Evolutionary conservation across 2,888 invertebrate species (phyloP).

Genomic region (Saturnia pavonia): DNA sequence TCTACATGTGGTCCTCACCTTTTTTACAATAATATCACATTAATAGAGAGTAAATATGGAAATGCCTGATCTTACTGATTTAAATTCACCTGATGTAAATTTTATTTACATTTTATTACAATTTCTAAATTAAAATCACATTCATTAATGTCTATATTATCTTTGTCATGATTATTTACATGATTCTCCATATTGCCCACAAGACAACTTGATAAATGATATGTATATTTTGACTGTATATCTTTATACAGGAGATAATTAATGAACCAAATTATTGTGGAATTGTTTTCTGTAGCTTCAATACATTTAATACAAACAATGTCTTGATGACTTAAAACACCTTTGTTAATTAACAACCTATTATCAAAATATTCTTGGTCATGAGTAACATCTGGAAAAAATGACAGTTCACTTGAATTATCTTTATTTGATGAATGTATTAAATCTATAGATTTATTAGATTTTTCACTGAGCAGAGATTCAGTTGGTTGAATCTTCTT

Average conservation of each 20-base stretch:
- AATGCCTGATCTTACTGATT: neutral
- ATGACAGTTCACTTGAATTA: neutral
- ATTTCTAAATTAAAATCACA: neutral
- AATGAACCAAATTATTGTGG: constrained; percentile 50
- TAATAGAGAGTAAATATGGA: neutral
- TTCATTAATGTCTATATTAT: neutral
- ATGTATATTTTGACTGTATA: constrained; percentile 40
- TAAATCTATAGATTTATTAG: neutral
- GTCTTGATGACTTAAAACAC: constrained; percentile 43
- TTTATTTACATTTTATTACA: constrained; percentile 14
- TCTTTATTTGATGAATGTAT: neutral
- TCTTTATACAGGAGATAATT: constrained; percentile 49
- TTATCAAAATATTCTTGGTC: neutral
- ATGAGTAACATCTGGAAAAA: neutral
- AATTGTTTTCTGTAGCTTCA: constrained; percentile 35
- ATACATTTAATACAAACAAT: constrained; percentile 47
- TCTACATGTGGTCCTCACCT: too few relatives aligned
- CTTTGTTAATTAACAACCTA: constrained; percentile 2
- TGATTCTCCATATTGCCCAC: neutral
- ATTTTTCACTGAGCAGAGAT: neutral
- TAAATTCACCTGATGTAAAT: neutral
- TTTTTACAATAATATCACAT: neutral
- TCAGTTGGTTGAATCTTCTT: neutral
- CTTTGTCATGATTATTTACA: neutral
- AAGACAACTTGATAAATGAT: constrained; percentile 43